Conservation (phyloP, 1,140 invertebrate species). For the Potamilus streckersoni region DNA sequence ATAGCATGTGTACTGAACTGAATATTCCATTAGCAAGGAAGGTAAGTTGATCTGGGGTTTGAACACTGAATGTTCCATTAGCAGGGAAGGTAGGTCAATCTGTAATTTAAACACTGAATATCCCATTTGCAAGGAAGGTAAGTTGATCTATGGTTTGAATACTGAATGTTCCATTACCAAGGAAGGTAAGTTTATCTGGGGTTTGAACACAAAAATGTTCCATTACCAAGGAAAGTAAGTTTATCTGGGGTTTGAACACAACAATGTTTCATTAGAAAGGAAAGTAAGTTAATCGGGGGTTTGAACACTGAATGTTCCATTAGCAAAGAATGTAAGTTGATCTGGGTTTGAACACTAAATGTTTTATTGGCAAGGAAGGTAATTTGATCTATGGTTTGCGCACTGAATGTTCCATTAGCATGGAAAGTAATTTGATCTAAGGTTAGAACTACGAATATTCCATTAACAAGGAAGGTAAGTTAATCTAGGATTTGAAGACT, state of each 20-base stretch:
- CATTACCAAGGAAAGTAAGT: conserved; percentile 66
- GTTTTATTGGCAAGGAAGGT: conserved; percentile 68
- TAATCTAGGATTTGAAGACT: not conserved
- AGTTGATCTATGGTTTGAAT: not conserved
- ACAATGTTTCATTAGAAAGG: conserved; percentile 71
- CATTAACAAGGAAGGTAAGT: not conserved
- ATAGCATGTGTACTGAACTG: conserved; percentile 93
- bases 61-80: conserved; percentile 73
- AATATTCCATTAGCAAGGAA: conserved; percentile 71
- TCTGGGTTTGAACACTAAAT: conserved; percentile 71
- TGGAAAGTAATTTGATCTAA: not conserved
- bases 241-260: conserved; percentile 63
- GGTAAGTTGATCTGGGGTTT: conserved; percentile 39
- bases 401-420: not conserved
- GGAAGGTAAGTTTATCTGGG: not conserved
- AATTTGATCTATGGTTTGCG: conserved; percentile 5
- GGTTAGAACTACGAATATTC: not conserved
- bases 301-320: conserved; percentile 73
- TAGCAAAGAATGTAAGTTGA: conserved; percentile 64
- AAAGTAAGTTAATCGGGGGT: conserved; percentile 49
- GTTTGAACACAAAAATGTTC: conserved; percentile 73
- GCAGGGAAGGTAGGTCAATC: conserved; percentile 61
- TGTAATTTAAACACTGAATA: not conserved
- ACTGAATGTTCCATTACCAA: not conserved
- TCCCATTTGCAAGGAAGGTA: not conserved